Evolutionary conservation across 1,140 invertebrate species (phyloP).

Genomic region (Cepaea nemoralis): DNA sequence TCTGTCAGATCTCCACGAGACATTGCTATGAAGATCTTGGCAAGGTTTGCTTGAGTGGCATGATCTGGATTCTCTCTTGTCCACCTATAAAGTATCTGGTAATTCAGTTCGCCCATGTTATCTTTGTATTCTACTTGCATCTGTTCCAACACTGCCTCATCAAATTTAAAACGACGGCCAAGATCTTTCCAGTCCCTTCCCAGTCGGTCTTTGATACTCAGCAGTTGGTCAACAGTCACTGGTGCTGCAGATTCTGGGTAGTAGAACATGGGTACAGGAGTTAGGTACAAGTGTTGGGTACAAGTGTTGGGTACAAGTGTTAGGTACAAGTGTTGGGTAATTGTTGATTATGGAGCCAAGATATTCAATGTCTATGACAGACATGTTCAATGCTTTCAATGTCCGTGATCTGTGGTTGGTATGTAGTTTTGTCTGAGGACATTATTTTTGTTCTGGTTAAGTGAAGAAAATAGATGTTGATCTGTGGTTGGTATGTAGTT

Average conservation of each 20-base stretch:
- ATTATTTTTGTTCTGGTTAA: no score
- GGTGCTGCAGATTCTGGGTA: background rate
- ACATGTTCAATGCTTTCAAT: no score
- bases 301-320: no score
- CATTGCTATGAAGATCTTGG: background rate
- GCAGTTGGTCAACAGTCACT: background rate
- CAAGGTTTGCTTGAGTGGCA: background rate
- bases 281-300: no score
- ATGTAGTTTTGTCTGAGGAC: no score
- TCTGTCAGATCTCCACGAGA: slow-evolving; percentile 22
- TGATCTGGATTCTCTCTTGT: background rate
- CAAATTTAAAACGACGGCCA: background rate
- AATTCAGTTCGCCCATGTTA: background rate
- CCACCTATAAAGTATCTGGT: slow-evolving; percentile 13
- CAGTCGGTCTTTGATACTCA: slow-evolving; percentile 16
- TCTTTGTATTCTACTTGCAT: background rate
- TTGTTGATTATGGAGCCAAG: no score
- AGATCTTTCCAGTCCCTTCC: slow-evolving; percentile 35
- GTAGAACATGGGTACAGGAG: no score
- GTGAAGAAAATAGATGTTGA: no score
- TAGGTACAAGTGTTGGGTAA: no score
- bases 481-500: no score
- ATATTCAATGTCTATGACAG: no score
- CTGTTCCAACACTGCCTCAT: slow-evolving; percentile 15
- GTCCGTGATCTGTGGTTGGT: no score